phyloP scores from a whole-genome alignment of 2,113 vertebrate species.

The Tympanuchus pallidicinctus region DNA sequence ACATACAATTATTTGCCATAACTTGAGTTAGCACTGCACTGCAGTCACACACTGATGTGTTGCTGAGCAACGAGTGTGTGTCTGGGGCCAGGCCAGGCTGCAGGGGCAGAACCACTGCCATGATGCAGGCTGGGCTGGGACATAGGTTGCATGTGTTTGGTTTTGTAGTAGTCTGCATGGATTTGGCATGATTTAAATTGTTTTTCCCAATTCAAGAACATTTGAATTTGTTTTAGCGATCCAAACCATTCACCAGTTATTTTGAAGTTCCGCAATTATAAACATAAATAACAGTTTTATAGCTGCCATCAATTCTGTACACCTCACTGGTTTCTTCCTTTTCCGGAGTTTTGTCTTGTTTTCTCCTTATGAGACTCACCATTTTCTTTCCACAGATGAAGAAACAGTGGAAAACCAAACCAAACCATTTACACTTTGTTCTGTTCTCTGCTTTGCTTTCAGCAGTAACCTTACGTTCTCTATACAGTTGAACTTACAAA shows the following conservation, averaged over 20 bases:
- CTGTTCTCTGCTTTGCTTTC: not conserved
- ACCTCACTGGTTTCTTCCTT: not conserved
- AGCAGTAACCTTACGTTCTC: not conserved
- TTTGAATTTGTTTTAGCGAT: not conserved
- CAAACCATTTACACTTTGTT: not conserved
- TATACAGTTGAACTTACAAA: not conserved
- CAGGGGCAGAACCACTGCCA: too few species aligned
- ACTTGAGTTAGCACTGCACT: too few species aligned
- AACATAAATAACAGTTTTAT: not conserved
- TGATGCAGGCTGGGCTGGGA: too few species aligned
- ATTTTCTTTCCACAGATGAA: not conserved
- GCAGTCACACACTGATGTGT: too few species aligned
- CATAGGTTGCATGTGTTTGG: too few species aligned
- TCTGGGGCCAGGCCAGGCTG: too few species aligned
- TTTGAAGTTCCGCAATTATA: not conserved
- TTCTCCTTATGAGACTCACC: not conserved
- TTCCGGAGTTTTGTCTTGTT: not conserved
- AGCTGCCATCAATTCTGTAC: not conserved
- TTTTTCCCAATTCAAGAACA: not conserved
- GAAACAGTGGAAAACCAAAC: not conserved
- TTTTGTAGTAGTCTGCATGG: fast-evolving
- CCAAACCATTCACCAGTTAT: not conserved
- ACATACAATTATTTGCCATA: too few species aligned
- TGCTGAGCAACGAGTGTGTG: too few species aligned
- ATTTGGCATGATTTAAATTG: not conserved